A percentile compares a stretch with the other conserved stretches of the same genome.
phyloP scores from a whole-genome alignment of 1,140 invertebrate genomes.

The Lepidurus couesii region DNA sequence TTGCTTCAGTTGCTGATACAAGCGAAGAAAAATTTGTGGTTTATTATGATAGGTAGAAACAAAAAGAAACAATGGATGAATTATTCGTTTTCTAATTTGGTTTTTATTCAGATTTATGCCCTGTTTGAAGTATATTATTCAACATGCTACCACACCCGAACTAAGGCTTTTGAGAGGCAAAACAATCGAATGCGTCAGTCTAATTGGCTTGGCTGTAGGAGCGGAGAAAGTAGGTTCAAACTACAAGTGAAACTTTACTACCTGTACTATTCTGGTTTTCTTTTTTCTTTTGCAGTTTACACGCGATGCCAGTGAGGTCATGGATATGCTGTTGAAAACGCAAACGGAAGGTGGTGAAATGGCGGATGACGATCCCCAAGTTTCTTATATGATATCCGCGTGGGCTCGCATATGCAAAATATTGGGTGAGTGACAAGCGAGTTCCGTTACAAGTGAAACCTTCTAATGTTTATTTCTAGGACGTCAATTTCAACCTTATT shows the following conservation, averaged over 20 bases:
- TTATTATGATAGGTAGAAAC: constrained; percentile 55
- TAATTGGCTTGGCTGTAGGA: constrained; percentile 96
- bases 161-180: constrained; percentile 85
- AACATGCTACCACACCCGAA: constrained; percentile 82
- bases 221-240: constrained; percentile 64
- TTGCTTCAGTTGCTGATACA: constrained; percentile 98
- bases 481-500: constrained; percentile 91
- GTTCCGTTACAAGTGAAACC: constrained; percentile 38
- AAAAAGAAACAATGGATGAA: neutral
- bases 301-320: constrained; percentile 88
- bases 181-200: constrained; percentile 96
- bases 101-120: constrained; percentile 70
- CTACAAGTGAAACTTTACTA: neutral
- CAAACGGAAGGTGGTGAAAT: constrained; percentile 70
- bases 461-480: constrained; percentile 27
- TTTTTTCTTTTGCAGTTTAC: constrained; percentile 59
- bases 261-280: neutral
- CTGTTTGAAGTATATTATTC: constrained; percentile 94
- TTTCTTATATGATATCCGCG: constrained; percentile 95
- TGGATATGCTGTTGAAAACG: constrained; percentile 89
- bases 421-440: constrained; percentile 53
- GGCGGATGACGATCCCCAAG: constrained; percentile 93
- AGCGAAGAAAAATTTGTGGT: constrained; percentile 89
- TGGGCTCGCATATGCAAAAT: constrained; percentile 99
- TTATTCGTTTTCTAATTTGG: constrained; percentile 32